Percentiles rank a stretch among this genome's conserved stretches.
Evolutionary conservation across 2,888 invertebrate genomes (phyloP).

Genomic region (Mimas tiliae): DNA sequence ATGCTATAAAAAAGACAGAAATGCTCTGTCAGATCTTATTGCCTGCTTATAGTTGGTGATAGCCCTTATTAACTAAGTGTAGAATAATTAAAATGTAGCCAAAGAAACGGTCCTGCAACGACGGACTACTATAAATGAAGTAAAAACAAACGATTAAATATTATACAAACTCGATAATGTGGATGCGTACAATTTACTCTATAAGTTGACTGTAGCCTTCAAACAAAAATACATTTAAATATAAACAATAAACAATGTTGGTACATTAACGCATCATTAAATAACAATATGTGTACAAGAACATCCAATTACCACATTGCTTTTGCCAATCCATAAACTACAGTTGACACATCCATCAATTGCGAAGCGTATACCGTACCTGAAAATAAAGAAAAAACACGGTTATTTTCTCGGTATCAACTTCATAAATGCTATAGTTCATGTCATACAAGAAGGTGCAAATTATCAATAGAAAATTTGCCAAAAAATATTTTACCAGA

Average conservation of each 20-base stretch:
- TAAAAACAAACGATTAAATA: too few relatives aligned
- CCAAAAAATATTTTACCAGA: slow-evolving; percentile 5
- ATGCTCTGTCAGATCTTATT: slow-evolving; percentile 12
- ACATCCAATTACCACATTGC: slow-evolving; percentile 1
- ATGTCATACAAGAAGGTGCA: slow-evolving; percentile 11
- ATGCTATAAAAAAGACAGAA: too few relatives aligned
- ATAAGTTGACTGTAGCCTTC: too few relatives aligned
- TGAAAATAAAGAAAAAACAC: slow-evolving; percentile 5
- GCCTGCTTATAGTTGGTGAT: slow-evolving; percentile 9
- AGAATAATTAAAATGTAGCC: slow-evolving; percentile 12
- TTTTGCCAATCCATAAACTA: slow-evolving; percentile 2
- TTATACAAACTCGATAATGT: too few relatives aligned
- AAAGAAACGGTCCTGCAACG: too few relatives aligned
- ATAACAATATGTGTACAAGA: not conserved
- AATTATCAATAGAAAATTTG: slow-evolving; percentile 18
- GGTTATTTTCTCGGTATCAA: slow-evolving; percentile 2
- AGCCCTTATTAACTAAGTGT: slow-evolving; percentile 12
- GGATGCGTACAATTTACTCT: too few relatives aligned
- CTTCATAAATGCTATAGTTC: not conserved
- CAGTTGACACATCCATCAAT: slow-evolving; percentile 16
- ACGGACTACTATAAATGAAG: too few relatives aligned
- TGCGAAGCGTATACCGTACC: slow-evolving; percentile 3
- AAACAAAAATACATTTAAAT: not conserved
- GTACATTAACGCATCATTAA: not conserved
- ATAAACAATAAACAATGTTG: not conserved